These are phyloP conservation scores for Bombus waltoni DNA, from an alignment of 1,140 invertebrate species.

Conservation along the genomic window DNA sequence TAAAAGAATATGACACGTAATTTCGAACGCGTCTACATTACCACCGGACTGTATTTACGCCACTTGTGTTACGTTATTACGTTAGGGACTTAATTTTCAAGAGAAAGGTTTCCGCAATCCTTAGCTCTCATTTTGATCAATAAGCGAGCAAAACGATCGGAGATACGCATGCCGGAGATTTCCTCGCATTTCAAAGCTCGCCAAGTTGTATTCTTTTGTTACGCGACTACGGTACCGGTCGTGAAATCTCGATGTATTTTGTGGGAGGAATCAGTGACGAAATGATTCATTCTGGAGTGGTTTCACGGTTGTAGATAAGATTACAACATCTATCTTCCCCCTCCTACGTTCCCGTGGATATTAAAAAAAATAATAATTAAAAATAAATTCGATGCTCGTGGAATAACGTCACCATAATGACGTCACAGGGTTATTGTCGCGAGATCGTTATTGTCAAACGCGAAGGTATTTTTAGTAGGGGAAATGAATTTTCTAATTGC, in stretches of 20 bases:
- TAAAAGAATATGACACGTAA: not conserved
- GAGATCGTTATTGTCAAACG: not conserved
- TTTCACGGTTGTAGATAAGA: conserved; percentile 58
- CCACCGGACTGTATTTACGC: not conserved
- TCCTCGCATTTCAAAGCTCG: not conserved
- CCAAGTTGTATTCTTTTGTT: not conserved
- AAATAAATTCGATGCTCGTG: not conserved
- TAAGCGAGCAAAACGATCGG: not conserved
- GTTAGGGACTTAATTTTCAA: conserved; percentile 11
- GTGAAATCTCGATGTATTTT: conserved; percentile 14
- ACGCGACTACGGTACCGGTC: not conserved
- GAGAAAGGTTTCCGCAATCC: conserved; percentile 22
- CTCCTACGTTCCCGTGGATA: not conserved
- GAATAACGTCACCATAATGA: not conserved
- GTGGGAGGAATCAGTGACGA: conserved; percentile 28
- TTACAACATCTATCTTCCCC: conserved; percentile 21
- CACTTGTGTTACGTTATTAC: conserved; percentile 20
- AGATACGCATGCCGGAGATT: not conserved
- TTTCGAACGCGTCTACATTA: not conserved
- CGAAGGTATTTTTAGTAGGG: not conserved
- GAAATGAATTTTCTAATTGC: not conserved
- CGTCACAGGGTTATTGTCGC: not conserved
- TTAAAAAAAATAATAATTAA: not conserved
- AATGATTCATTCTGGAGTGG: conserved; percentile 58
- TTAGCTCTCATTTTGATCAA: conserved; percentile 15